Evolutionary conservation across 2,888 invertebrate species (phyloP).

Genomic region (Limnephilus auricula): DNA sequence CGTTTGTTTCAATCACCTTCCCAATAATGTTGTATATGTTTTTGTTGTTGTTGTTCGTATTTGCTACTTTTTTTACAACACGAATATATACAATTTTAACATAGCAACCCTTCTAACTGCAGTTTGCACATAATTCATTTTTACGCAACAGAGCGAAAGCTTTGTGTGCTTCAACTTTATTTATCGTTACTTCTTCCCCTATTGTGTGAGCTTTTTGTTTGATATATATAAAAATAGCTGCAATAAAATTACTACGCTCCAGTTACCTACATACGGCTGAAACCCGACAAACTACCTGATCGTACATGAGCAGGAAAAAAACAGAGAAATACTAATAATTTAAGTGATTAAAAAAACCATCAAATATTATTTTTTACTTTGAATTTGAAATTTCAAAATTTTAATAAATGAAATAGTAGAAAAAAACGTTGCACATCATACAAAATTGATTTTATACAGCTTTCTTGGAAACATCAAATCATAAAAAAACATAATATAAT

Average conservation of each 20-base stretch:
- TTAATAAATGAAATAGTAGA: no score
- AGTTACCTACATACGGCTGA: slow-evolving; percentile 39
- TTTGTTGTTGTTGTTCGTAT: no score
- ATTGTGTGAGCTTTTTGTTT: slow-evolving; percentile 13
- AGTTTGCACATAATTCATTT: background rate
- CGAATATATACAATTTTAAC: background rate
- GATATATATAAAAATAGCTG: background rate
- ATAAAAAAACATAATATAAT: no score
- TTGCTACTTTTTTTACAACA: no score
- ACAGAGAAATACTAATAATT: background rate
- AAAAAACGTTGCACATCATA: no score
- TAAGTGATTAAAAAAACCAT: background rate
- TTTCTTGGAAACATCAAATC: no score
- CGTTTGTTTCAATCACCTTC: no score
- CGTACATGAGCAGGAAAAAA: background rate
- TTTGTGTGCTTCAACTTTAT: background rate
- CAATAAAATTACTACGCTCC: slow-evolving; percentile 51
- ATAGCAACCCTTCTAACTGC: background rate
- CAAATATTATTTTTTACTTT: no score
- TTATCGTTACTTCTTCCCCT: slow-evolving; percentile 40
- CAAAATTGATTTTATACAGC: no score
- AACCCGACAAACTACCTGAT: background rate
- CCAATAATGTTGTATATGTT: no score
- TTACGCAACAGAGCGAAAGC: background rate
- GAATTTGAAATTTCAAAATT: no score